Base-by-base conservation (phyloP, 2,888 invertebrate species). In the Eristalinus aeneus region DNA sequence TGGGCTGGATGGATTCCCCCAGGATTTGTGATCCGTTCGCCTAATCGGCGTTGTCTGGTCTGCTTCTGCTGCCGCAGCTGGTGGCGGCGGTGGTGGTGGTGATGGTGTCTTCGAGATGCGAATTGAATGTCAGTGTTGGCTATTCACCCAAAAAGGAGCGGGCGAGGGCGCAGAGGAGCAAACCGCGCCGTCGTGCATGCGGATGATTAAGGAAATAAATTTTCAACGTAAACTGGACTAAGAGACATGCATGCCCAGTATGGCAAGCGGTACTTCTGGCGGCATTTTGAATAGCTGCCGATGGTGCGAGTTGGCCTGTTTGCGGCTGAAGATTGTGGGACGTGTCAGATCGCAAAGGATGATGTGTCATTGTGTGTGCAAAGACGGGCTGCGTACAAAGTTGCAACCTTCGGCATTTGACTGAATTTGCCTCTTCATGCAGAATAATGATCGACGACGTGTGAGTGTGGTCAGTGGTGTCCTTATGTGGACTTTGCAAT, bases 11-110 rank as follows among this genome's bases (percentile, higher is more conserved):
- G 65, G 76, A 86, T 86, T 82, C 86, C 71, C 86, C 39, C 60
- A 74, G 82, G 86, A 86, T 78, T 86, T 86, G 77, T 39, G 69
- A 72, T 76, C 58, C 65, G 69, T 74, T 78, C 69, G 77, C 61
- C 82, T 82, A 78, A 86, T 74, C 77, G 76, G 74, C 23, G 68
- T 80, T 81, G 64, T 81, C 63, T 69, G 56, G 69, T 58, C 39
- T n/a, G 46, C 16, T 16, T n/a, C 16, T 46, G 46, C 46, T 16
- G 46, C 46, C 1, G 46, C 46, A 8, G 16, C 1, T 16, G 46
- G 27, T 27, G 27, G 27, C 27, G 27, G 27, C 5, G 27, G 27
- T 27, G 27, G 27, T 27, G 27, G 27, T 27, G 27, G 2, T 27
- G 46, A 1, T 54, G 53, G 58, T 74, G 58, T 16, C 16, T 60